phyloP scores from a whole-genome alignment of 2,888 invertebrate species.

The Epinotia brunnichana region DNA sequence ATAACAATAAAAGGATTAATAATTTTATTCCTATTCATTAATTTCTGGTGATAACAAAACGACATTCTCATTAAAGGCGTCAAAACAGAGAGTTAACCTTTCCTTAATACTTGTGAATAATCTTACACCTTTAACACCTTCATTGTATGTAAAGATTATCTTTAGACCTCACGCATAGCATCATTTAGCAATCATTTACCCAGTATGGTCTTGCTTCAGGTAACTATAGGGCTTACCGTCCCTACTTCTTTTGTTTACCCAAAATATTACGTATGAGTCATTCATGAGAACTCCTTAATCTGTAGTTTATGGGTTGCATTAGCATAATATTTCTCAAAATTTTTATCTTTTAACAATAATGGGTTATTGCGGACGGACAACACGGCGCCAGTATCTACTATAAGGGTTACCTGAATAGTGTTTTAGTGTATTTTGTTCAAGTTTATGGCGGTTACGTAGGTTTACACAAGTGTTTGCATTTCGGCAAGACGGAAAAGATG shows the following conservation, averaged over 20 bases:
- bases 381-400: not conserved
- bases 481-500: conserved; percentile 34
- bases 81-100: conserved; percentile 1
- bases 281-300: conserved; percentile 52
- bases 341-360: conserved; percentile 26
- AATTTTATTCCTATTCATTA: conserved; percentile 5
- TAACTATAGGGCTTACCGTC: conserved; percentile 25
- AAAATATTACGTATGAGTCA: conserved; percentile 60
- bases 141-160: conserved; percentile 21
- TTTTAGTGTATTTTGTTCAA: conserved; percentile 29
- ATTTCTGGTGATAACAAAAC: not conserved
- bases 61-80: conserved; percentile 4
- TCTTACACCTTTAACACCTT: conserved; percentile 12
- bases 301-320: conserved; percentile 53
- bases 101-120: not conserved
- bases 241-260: conserved; percentile 53
- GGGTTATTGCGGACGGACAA: conserved; percentile 15
- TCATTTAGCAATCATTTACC: conserved; percentile 21
- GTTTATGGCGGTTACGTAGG: conserved; percentile 36
- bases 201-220: conserved; percentile 28
- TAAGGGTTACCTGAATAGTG: conserved; percentile 3
- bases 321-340: conserved; percentile 32
- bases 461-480: conserved; percentile 30
- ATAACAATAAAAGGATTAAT: conserved; percentile 10
- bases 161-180: conserved; percentile 27